A percentile compares a stretch with the other conserved stretches of the same genome.
phyloP scores from a whole-genome alignment of 1,140 invertebrate species.

The Drosophila nikananu region DNA sequence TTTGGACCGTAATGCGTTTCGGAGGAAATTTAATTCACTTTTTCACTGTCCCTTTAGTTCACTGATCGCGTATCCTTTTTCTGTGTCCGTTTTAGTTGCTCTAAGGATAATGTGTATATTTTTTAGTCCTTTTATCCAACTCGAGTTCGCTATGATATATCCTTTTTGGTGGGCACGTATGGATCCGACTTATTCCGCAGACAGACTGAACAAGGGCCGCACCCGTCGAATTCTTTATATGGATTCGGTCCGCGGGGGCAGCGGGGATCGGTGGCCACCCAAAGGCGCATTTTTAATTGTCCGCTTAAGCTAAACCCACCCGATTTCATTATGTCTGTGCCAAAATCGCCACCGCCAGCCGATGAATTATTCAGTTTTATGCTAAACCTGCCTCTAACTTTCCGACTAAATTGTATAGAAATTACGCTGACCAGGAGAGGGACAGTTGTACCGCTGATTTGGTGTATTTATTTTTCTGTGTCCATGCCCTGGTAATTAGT shows the following conservation, averaged over 20 bases:
- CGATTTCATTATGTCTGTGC: slow-evolving; percentile 56
- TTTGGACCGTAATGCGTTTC: neutral
- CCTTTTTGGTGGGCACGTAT: slow-evolving; percentile 49
- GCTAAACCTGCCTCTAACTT: slow-evolving; percentile 49
- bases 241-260: slow-evolving; percentile 22
- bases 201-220: slow-evolving; percentile 71
- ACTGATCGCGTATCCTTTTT: slow-evolving; percentile 41
- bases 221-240: slow-evolving; percentile 60
- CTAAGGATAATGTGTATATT: slow-evolving; percentile 12
- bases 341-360: slow-evolving; percentile 22
- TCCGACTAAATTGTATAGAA: slow-evolving; percentile 46
- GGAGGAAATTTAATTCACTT: neutral
- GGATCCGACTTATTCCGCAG: slow-evolving; percentile 61
- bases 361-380: slow-evolving; percentile 73
- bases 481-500: slow-evolving; percentile 61
- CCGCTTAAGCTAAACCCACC: slow-evolving; percentile 37
- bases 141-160: slow-evolving; percentile 22
- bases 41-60: neutral
- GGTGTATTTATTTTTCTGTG: slow-evolving; percentile 18
- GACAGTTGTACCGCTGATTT: slow-evolving; percentile 21
- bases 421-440: slow-evolving; percentile 45
- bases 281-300: slow-evolving; percentile 62
- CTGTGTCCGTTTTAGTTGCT: no score
- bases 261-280: slow-evolving; percentile 19
- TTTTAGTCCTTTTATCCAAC: slow-evolving; percentile 22